Evolutionary conservation across 2,113 vertebrate genomes (phyloP), one percentile per base, ranked within the genome.

Genomic region (Archilochus colubris): DNA sequence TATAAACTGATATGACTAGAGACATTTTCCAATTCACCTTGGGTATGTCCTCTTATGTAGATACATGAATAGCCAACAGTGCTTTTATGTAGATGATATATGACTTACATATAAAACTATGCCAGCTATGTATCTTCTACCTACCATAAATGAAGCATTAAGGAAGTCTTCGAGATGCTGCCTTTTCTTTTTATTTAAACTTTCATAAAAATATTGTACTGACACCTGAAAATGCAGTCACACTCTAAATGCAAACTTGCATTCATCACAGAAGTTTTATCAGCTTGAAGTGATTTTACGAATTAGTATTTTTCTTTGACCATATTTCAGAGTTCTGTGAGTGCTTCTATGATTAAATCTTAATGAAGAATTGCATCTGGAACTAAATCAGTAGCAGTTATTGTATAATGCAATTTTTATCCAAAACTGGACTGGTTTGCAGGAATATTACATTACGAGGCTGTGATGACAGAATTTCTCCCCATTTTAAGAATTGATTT

Each of bases 21-120:
- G 20, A 92, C 30, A 63, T 72, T 92, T 95, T 84, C n/a, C 10
- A 89, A 5, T 93, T 96, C 92, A 96, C 94, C 91, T 89, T 95
- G 89, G 50, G 12, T 82, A 58, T 46, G 51, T 91, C 86, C 89
- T 89, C 40, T 89, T 81, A 75, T 40, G 62, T 64, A 95, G 82
- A 88, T 89, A 89, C 82, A 62, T 88, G 95, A 87, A 92, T 68
- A 92, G 48, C 43, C 61, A 91, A 75, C 33, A 91, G 58, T 2
- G 0, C 25, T 87, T 87, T 94, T 94, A 82, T 83, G 59, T 38
- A 55, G 36, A 44, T 90, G 82, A 91, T 94, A 40, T 64, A 96
- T 61, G 81, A 86, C 81, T 86, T 89, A 86, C 57, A 91, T 79
- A 89, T 79, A 85, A 93, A 94, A 79, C 40, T 57, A 12, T 15